These are phyloP conservation scores for Piscicola geometra DNA, from an alignment of 2,888 invertebrate species.

Conservation along the genomic window DNA sequence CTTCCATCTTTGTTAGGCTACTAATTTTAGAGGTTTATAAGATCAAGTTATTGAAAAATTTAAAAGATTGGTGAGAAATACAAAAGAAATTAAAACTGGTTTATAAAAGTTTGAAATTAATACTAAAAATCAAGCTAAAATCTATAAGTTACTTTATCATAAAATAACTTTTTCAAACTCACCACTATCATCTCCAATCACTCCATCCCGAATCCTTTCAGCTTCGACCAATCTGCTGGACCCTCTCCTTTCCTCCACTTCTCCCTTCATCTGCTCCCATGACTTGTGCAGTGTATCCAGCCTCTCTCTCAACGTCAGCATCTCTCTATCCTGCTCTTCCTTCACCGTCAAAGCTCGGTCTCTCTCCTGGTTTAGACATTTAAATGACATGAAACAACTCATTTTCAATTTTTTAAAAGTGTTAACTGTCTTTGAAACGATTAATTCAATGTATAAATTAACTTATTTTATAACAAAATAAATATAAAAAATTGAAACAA, in stretches of 20 bases:
- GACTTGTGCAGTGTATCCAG: slow-evolving; percentile 44
- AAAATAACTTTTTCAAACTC: too few species aligned
- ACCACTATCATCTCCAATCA: neutral
- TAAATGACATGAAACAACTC: slow-evolving; percentile 44
- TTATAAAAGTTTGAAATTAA: too few species aligned
- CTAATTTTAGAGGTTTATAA: too few species aligned
- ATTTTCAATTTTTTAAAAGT: too few species aligned
- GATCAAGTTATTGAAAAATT: too few species aligned
- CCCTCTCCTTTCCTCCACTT: slow-evolving; percentile 42
- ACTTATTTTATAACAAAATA: neutral
- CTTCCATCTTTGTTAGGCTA: too few species aligned
- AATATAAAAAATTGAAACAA: neutral
- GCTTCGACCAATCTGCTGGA: slow-evolving; percentile 32
- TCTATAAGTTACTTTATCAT: too few species aligned
- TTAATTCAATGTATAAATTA: neutral
- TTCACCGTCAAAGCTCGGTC: slow-evolving; percentile 44
- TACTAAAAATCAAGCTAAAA: too few species aligned
- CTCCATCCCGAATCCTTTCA: slow-evolving; percentile 19
- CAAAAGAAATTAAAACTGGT: too few species aligned
- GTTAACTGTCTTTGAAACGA: too few species aligned
- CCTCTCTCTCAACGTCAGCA: slow-evolving; percentile 43
- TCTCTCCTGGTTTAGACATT: slow-evolving; percentile 38
- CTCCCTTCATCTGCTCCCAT: slow-evolving; percentile 42
- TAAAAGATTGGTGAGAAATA: too few species aligned
- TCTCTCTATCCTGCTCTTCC: slow-evolving; percentile 49